Evolutionary conservation across 2,113 vertebrate species (phyloP), one percentile per base, ranked within the genome.

Genomic region (Albula glossodonta): DNA sequence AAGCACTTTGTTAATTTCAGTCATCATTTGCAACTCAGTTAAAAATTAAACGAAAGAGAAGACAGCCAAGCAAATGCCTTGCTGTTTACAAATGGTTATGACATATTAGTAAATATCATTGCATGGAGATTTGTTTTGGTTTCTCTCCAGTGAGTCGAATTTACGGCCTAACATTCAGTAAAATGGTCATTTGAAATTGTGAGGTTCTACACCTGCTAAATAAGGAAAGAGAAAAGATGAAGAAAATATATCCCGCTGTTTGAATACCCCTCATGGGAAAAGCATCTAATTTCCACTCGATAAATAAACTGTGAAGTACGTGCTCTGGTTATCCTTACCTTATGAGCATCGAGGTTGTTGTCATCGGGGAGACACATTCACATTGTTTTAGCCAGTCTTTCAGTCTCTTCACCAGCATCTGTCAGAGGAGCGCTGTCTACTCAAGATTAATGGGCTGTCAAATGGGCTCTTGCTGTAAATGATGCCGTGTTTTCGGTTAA

Each of bases 361-460:
- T 79, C 81, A 79, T 56, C n/a, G 84, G 87, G 89, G 82, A 88
- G 88, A 89, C 90, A 91, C 92, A 88, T 86, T 9, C 53, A 80
- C 85, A 89, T 85, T 91, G 89, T 90, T 82, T 56, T 84, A 91
- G 90, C 91, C 91, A 90, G 91, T 92, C 91, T 86, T 83, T 4
- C 70, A 84, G 81, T 50, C 60, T 57, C 2, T 50, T 57, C 50
- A 53, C 2, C n/a, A 50, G 50, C 52, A 83, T 51, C 78, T 89
- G 90, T 89, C 87, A 87, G 84, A 87, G 60, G 60, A 63, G 81
- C 80, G 78, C 87, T 51, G 78, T 84, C 79, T 17, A 60, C 85
- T 86, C 81, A 88, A 92, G 92, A 94, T 91, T 91, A 94, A 94
- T 92, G 92, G 92, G 90, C 89, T 92, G 92, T 92, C 92, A 92